phyloP scores from a whole-genome alignment of 2,888 invertebrate genomes.

The Sesia apiformis region DNA sequence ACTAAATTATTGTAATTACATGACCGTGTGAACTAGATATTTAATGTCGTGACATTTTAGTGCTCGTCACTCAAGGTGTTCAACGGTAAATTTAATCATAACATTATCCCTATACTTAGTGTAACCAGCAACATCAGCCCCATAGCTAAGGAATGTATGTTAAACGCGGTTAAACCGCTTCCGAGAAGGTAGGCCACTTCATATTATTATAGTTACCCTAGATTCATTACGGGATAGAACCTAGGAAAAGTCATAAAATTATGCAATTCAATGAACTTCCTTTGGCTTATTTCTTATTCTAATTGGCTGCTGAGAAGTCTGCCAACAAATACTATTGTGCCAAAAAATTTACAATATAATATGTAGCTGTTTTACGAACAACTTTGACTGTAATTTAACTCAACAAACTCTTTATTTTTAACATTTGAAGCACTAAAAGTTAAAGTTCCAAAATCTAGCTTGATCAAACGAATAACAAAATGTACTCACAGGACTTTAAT shows the following conservation, averaged over 20 bases:
- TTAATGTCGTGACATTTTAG: slow-evolving; percentile 26
- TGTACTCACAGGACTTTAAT: no score
- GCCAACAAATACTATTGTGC: no score
- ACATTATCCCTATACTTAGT: slow-evolving; percentile 34
- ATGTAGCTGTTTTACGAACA: no score
- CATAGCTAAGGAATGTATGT: slow-evolving; percentile 46
- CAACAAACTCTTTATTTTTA: no score
- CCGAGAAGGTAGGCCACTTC: slow-evolving; percentile 26
- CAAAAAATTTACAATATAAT: no score
- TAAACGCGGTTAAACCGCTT: slow-evolving; percentile 40
- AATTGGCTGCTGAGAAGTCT: no score
- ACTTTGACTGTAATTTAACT: no score
- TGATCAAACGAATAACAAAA: no score
- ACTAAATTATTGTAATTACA: slow-evolving; percentile 29
- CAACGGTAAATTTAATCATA: slow-evolving; percentile 43
- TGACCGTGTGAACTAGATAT: slow-evolving; percentile 27
- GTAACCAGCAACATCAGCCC: slow-evolving; percentile 23
- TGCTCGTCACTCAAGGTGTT: slow-evolving; percentile 17
- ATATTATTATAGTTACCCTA: slow-evolving; percentile 9
- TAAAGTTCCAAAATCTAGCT: no score
- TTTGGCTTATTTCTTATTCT: no score
- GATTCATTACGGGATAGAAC: slow-evolving; percentile 3
- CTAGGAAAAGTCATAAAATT: neutral
- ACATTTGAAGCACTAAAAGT: no score
- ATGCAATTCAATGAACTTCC: neutral